Percentiles rank a stretch among this genome's conserved stretches.
Conservation (phyloP, 1,140 invertebrate species). For the Tetramorium parvispinum region DNA sequence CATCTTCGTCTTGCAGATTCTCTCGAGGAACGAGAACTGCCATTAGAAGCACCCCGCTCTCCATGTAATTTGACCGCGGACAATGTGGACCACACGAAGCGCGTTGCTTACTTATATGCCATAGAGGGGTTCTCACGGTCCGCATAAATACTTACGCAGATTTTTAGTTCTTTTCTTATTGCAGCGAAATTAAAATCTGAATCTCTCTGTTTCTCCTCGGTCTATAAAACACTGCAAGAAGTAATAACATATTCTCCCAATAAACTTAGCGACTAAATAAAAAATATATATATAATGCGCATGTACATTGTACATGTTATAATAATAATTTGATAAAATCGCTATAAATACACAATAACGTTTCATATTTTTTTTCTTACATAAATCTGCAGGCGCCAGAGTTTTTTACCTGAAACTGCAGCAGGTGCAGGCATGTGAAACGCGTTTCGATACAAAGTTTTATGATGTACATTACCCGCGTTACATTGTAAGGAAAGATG, state of each 20-base stretch:
- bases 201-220: not conserved
- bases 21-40: slow-evolving; percentile 78
- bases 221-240: not conserved
- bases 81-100: slow-evolving; percentile 83
- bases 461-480: slow-evolving; percentile 62
- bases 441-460: slow-evolving; percentile 57
- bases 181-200: not conserved
- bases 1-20: slow-evolving; percentile 62
- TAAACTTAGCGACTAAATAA: not conserved
- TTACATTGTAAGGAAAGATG: slow-evolving; percentile 48
- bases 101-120: slow-evolving; percentile 75
- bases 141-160: not conserved
- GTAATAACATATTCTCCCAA: not conserved
- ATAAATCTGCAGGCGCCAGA: slow-evolving; percentile 23
- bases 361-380: slow-evolving; percentile 15
- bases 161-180: not conserved
- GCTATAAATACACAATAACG: not conserved
- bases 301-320: too few relatives aligned
- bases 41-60: slow-evolving; percentile 83
- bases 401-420: slow-evolving; percentile 43
- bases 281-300: not conserved
- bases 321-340: slow-evolving; percentile 1
- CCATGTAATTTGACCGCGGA: slow-evolving; percentile 83
- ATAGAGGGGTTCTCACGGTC: slow-evolving; percentile 76
- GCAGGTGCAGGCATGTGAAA: slow-evolving; percentile 68